A percentile compares a stretch with the other conserved stretches of the same genome.
These are phyloP conservation scores for Eurois occulta DNA, from an alignment of 2,888 invertebrate genomes.

Conservation along the genomic window DNA sequence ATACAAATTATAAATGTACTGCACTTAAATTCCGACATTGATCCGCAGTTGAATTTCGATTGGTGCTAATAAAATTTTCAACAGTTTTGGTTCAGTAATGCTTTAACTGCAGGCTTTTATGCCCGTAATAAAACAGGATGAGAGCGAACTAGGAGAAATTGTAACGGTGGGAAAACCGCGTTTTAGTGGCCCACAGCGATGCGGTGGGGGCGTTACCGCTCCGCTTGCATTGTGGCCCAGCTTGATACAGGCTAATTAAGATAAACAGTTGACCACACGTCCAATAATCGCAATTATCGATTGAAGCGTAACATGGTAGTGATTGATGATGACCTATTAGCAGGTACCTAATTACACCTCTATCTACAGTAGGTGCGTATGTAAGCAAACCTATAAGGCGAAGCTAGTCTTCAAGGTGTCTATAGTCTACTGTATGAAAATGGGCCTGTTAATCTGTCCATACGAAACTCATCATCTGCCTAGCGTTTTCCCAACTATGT, in stretches of 20 bases:
- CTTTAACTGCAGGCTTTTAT: constrained; percentile 55
- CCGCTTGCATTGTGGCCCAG: neutral
- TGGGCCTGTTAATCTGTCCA: neutral
- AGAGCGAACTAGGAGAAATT: constrained; percentile 32
- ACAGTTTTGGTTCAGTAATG: constrained; percentile 45
- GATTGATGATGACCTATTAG: constrained; percentile 47
- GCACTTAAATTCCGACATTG: constrained; percentile 48
- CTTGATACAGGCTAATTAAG: constrained; percentile 32
- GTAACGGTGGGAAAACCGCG: constrained; percentile 17
- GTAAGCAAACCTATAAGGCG: neutral
- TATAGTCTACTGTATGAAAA: neutral
- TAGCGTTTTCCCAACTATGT: neutral
- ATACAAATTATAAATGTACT: constrained; percentile 28
- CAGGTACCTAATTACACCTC: constrained; percentile 24
- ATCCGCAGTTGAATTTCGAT: constrained; percentile 43
- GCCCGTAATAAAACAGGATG: constrained; percentile 49
- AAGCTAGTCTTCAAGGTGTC: neutral
- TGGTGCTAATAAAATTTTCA: constrained; percentile 48
- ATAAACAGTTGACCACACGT: constrained; percentile 38
- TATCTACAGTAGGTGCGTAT: neutral
- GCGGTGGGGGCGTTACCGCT: neutral
- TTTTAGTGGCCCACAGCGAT: constrained; percentile 4
- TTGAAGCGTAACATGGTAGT: constrained; percentile 23
- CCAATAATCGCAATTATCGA: constrained; percentile 52
- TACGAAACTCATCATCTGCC: neutral